phyloP scores from a whole-genome alignment of 1,140 invertebrate genomes.

The Diabrotica virgifera region DNA sequence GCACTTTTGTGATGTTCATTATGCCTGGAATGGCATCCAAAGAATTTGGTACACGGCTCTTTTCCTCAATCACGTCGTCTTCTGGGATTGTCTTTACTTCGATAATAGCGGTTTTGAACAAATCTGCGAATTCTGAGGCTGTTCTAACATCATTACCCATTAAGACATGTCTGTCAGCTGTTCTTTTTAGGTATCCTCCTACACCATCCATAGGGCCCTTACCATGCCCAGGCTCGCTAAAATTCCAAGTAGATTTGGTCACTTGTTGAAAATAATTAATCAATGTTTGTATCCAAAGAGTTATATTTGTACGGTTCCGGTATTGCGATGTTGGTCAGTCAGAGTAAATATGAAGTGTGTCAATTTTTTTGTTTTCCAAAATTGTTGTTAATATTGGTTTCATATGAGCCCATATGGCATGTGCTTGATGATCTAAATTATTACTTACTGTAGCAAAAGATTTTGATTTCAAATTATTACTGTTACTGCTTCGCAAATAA shows the following conservation, averaged over 20 bases:
- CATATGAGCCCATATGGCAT: too few species aligned
- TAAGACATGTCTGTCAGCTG: background rate
- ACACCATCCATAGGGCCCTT: background rate
- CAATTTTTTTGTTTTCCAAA: constrained; percentile 28
- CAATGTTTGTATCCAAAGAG: constrained; percentile 33
- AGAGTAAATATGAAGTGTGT: constrained; percentile 37
- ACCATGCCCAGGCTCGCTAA: constrained; percentile 40
- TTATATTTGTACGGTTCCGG: constrained; percentile 37
- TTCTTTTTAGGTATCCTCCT: background rate
- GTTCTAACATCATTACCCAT: constrained; percentile 48
- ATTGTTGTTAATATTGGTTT: constrained; percentile 11
- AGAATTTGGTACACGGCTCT: constrained; percentile 30
- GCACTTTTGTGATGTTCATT: constrained; percentile 37
- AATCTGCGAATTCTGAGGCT: constrained; percentile 49
- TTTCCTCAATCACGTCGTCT: background rate
- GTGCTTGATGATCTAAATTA: constrained; percentile 4
- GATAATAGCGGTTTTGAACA: constrained; percentile 41
- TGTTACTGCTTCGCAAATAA: constrained; percentile 25
- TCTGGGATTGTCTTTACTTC: constrained; percentile 25
- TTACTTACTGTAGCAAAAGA: constrained; percentile 45
- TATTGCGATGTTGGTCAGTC: constrained; percentile 41
- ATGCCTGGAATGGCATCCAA: constrained; percentile 26
- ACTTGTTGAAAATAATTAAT: constrained; percentile 22
- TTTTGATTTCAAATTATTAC: constrained; percentile 27
- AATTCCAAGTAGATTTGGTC: constrained; percentile 47